phyloP scores from a whole-genome alignment of 2,888 invertebrate genomes.

The Catocala sponsa region DNA sequence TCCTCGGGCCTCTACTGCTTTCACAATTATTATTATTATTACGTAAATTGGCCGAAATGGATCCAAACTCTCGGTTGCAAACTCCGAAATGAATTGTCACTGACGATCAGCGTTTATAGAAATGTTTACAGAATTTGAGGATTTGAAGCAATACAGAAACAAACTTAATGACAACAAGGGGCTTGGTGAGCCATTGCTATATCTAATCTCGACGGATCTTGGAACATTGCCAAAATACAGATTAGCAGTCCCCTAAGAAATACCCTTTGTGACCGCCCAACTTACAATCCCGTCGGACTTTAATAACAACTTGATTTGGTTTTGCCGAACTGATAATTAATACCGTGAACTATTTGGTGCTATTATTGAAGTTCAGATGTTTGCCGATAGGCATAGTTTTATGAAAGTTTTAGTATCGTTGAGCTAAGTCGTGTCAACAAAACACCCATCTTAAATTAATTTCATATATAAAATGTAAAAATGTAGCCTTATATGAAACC shows the following conservation, averaged over 20 bases:
- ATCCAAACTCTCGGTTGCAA: constrained; percentile 23
- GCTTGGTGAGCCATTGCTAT: constrained; percentile 52
- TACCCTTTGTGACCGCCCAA: constrained; percentile 63
- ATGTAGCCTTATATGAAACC: too few species aligned
- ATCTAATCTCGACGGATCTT: constrained; percentile 70
- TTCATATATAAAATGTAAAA: too few species aligned
- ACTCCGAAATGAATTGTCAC: constrained; percentile 33
- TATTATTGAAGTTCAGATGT: constrained; percentile 38
- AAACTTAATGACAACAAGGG: constrained; percentile 56
- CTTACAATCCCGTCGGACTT: constrained; percentile 47
- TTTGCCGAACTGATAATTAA: constrained; percentile 44
- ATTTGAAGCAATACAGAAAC: constrained; percentile 40
- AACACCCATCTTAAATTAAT: too few species aligned
- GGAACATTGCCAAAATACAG: constrained; percentile 74
- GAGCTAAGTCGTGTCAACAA: neutral
- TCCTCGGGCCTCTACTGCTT: constrained; percentile 4
- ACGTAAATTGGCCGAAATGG: constrained; percentile 19
- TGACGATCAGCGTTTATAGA: constrained; percentile 19
- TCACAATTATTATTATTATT: constrained; percentile 20
- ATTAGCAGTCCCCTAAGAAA: constrained; percentile 72
- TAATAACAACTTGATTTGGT: constrained; percentile 52
- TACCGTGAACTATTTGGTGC: constrained; percentile 40
- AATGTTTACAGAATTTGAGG: constrained; percentile 38
- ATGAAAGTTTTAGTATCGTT: constrained; percentile 7
- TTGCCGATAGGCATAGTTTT: constrained; percentile 20